Evolutionary conservation across 2,797 vertebrate genomes (phyloP), one percentile per base, ranked within the genome.

Genomic region (Echiichthys vipera): DNA sequence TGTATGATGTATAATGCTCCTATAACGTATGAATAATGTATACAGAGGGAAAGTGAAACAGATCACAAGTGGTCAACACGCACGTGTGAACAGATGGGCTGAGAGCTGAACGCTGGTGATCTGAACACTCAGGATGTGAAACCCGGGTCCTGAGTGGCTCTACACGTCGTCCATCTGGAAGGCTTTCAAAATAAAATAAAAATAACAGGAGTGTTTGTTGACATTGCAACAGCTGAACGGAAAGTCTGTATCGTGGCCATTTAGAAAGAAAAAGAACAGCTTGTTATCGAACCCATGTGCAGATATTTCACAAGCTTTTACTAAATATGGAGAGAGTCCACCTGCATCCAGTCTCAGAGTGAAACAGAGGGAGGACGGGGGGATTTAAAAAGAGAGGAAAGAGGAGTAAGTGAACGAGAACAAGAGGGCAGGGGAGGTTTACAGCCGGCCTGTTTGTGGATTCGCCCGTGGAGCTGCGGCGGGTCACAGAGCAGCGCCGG

Each of bases 401-500:
- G 18, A 67, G 50, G 45, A 62, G 15, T 13, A 66, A 63, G 24
- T 24, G 42, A 5, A 20, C 0, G 2, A 24, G 49, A 46, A 43
- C 37, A 24, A 5, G 29, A 50, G 71, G 65, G 66, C 58, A 74
- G 34, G 66, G 62, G 1, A 47, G 47, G 37, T 85, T 77, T 85
- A 66, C 49, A 45, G 74, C 25, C 2, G 0, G 7, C 5, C 42
- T 75, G 68, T 70, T 82, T 77, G 64, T 80, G 76, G 15, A 81
- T 78, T 75, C 42, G 51, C 45, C 34, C 6, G 61, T 27, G 42
- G 67, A 10, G 30, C 20, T 18, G 57, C 39, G 15, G 77, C 54
- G 36, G 77, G 83, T 84, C 71, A 69, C 47, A 54, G 59, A 73
- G 74, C 72, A 42, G 56, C 25, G 32, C 37, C 10, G 36, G 43